A percentile compares a stretch with the other conserved stretches of the same genome.
Evolutionary conservation across 2,888 invertebrate species (phyloP).

Genomic region (Deilephila porcellus): DNA sequence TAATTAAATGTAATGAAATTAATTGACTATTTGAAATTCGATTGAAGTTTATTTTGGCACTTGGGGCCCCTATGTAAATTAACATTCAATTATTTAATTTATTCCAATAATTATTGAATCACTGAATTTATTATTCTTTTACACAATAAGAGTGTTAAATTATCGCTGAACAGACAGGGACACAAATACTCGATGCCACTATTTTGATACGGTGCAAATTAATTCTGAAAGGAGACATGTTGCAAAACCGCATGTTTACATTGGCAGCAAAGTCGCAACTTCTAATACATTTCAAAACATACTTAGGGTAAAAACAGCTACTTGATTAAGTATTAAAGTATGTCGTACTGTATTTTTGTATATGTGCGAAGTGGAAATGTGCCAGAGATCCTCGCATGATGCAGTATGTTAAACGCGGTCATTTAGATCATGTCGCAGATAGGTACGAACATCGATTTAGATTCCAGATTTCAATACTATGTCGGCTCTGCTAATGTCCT

Average conservation of each 20-base stretch:
- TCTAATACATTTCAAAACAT: background rate
- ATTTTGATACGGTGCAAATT: background rate
- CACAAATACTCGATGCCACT: background rate
- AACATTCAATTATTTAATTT: too few relatives aligned
- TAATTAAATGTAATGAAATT: too few relatives aligned
- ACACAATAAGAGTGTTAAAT: background rate
- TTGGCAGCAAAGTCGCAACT: background rate
- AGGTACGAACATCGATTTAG: slow-evolving; percentile 42
- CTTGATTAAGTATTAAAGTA: background rate
- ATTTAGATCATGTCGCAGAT: slow-evolving; percentile 47
- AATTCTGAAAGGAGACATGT: background rate
- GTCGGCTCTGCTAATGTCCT: slow-evolving; percentile 17
- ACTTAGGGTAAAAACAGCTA: slow-evolving; percentile 26
- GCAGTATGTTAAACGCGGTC: slow-evolving; percentile 46
- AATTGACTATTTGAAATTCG: too few relatives aligned
- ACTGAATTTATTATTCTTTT: too few relatives aligned
- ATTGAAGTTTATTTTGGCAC: too few relatives aligned
- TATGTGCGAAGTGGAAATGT: slow-evolving; percentile 52
- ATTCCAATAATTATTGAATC: too few relatives aligned
- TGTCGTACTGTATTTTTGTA: background rate
- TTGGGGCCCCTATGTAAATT: too few relatives aligned
- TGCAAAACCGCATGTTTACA: slow-evolving; percentile 3
- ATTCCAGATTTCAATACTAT: slow-evolving; percentile 35
- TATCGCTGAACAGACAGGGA: background rate
- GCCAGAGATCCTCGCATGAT: slow-evolving; percentile 60